phyloP scores from a whole-genome alignment of 2,888 invertebrate genomes.

The Oxyteleia sp. region DNA sequence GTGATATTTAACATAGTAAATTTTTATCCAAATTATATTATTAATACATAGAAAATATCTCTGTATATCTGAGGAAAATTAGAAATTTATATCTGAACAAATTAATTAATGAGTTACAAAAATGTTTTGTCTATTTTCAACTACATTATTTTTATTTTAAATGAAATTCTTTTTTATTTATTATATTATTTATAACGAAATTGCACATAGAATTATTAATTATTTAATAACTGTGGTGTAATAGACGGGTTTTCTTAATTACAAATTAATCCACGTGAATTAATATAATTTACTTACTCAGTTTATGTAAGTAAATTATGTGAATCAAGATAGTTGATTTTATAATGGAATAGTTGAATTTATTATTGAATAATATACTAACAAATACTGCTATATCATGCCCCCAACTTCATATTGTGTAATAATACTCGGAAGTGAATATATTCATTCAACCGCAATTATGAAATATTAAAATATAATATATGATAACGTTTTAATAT shows the following conservation, averaged over 20 bases:
- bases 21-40: too few relatives aligned
- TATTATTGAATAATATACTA: conserved; percentile 50
- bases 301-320: conserved; percentile 51
- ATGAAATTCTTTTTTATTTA: too few relatives aligned
- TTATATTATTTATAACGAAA: too few relatives aligned
- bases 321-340: conserved; percentile 52
- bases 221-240: not conserved
- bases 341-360: conserved; percentile 51
- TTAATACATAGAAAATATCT: too few relatives aligned
- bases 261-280: conserved; percentile 10
- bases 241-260: conserved; percentile 18
- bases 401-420: conserved; percentile 19
- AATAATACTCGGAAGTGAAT: conserved; percentile 18
- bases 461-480: not conserved
- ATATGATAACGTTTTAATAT: not conserved
- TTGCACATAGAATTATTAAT: too few relatives aligned
- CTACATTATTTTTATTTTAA: too few relatives aligned
- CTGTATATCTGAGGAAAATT: too few relatives aligned
- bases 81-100: too few relatives aligned
- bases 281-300: conserved; percentile 12
- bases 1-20: too few relatives aligned
- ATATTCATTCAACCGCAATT: conserved; percentile 5
- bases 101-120: too few relatives aligned
- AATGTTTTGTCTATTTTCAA: too few relatives aligned
- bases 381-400: conserved; percentile 56